Percentiles rank a stretch among this genome's conserved stretches.
These are phyloP conservation scores for Pycnonotus jocosus DNA, from an alignment of 2,113 vertebrate genomes.

Conservation along the genomic window DNA sequence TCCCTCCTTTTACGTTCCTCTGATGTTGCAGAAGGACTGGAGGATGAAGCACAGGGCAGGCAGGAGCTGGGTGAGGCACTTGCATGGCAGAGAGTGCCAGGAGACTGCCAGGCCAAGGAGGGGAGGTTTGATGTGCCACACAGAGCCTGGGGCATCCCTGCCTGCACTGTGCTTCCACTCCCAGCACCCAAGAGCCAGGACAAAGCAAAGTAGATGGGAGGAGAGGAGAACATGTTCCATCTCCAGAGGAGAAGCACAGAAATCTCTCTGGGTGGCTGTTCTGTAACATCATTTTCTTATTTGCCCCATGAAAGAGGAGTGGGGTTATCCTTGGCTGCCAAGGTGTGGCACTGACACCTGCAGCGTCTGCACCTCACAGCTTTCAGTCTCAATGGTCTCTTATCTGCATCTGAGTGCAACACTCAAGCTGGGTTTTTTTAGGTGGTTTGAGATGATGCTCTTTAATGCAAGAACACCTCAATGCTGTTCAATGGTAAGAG, in stretches of 20 bases:
- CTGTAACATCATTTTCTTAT: not conserved
- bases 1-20: not conserved
- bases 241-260: not conserved
- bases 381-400: not conserved
- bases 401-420: fast-evolving
- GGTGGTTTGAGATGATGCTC: not conserved
- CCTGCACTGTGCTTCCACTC: not conserved
- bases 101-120: fast-evolving
- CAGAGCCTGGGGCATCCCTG: fast-evolving
- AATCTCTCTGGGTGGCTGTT: not conserved
- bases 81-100: not conserved
- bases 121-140: not conserved
- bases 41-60: not conserved
- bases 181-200: not conserved
- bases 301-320: not conserved
- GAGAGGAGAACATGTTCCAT: not conserved
- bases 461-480: not conserved
- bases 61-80: not conserved
- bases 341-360: not conserved
- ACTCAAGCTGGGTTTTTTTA: not conserved
- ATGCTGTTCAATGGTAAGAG: not conserved
- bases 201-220: not conserved
- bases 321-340: not conserved
- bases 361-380: not conserved
- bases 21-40: not conserved